These are phyloP conservation scores for Erebia palarica DNA, from an alignment of 2,888 invertebrate species.

Conservation along the genomic window DNA sequence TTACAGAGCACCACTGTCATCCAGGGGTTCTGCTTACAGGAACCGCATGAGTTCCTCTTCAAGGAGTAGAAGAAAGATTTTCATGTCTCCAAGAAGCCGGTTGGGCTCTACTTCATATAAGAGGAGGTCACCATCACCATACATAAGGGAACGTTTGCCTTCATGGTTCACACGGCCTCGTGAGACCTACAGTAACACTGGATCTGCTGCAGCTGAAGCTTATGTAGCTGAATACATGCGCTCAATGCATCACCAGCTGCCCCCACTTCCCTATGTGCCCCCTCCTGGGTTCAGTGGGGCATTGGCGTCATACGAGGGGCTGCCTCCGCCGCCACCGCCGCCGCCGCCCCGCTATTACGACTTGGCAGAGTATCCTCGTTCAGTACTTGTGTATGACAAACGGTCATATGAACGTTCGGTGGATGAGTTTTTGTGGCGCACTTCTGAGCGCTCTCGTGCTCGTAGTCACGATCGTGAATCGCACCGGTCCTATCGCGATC, in stretches of 20 bases:
- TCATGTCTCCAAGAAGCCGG: constrained; percentile 85
- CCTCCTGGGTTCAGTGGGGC: constrained; percentile 78
- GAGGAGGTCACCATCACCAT: constrained; percentile 83
- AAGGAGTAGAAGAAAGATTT: constrained; percentile 84
- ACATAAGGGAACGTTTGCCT: constrained; percentile 82
- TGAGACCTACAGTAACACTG: constrained; percentile 65
- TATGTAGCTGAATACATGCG: constrained; percentile 95
- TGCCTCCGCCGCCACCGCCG: constrained; percentile 88
- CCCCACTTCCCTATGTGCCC: constrained; percentile 92
- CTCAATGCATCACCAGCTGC: constrained; percentile 92
- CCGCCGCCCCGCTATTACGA: constrained; percentile 86
- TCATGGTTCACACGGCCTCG: constrained; percentile 84
- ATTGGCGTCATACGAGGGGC: constrained; percentile 81
- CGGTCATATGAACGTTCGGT: constrained; percentile 94
- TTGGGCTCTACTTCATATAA: constrained; percentile 78
- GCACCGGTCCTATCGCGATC: constrained; percentile 83
- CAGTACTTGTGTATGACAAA: constrained; percentile 86
- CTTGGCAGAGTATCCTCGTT: constrained; percentile 88
- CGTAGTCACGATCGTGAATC: constrained; percentile 83
- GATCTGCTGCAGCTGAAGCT: constrained; percentile 88
- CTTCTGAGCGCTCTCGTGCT: constrained; percentile 85
- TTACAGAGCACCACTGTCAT: constrained; percentile 73
- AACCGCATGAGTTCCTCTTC: constrained; percentile 77
- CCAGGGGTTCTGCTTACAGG: constrained; percentile 74
- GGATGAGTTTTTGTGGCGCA: constrained; percentile 93